Evolutionary conservation across 2,888 invertebrate species (phyloP).

Genomic region (Oxycera nigricornis): DNA sequence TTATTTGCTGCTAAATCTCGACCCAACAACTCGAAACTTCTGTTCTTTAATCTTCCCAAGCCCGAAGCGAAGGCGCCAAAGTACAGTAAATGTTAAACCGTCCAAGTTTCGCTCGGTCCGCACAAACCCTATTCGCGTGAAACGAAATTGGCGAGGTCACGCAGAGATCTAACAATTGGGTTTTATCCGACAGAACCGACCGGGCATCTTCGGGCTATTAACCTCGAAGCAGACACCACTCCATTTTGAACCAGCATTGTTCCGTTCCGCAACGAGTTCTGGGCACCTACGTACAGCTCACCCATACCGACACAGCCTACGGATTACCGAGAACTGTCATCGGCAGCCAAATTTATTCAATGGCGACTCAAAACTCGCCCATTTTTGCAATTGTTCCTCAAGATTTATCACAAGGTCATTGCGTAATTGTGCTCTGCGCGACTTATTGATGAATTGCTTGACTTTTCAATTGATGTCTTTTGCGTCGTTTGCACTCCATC

Average conservation of each 20-base stretch:
- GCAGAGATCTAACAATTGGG: no score
- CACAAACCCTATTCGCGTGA: not conserved
- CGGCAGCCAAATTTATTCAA: not conserved
- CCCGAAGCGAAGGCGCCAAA: no score
- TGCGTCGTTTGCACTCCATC: not conserved
- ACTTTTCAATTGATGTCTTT: not conserved
- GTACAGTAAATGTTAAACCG: no score
- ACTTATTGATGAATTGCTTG: not conserved
- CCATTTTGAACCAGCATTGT: constrained; percentile 17
- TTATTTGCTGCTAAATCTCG: no score
- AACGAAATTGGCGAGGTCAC: not conserved
- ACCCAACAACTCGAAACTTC: no score
- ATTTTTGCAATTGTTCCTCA: no score
- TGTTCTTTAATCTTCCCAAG: no score
- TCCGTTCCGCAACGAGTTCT: constrained; percentile 11
- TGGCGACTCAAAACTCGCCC: no score
- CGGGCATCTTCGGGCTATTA: constrained; percentile 31
- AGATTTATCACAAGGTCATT: no score
- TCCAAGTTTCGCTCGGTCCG: no score
- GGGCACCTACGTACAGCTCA: not conserved
- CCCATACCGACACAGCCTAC: not conserved
- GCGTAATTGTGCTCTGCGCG: no score
- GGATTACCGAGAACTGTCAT: not conserved
- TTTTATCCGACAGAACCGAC: not conserved
- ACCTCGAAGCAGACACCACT: constrained; percentile 23